phyloP scores from a whole-genome alignment of 1,140 invertebrate genomes.

The Triops cancriformis region DNA sequence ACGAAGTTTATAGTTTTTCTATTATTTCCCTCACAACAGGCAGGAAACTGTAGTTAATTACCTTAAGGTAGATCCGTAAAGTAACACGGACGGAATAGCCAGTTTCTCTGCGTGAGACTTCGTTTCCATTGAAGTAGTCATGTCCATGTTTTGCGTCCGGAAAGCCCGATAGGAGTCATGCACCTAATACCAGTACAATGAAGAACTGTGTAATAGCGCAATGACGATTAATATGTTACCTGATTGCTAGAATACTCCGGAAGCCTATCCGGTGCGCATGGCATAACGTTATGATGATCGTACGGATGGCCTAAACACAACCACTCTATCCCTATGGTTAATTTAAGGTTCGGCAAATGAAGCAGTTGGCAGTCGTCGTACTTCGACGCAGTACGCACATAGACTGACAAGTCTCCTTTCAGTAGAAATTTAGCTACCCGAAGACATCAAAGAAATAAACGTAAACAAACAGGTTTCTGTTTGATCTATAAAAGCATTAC shows the following conservation, averaged over 20 bases:
- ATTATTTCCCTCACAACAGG: neutral
- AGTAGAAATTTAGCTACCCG: slow-evolving; percentile 70
- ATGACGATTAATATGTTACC: slow-evolving; percentile 39
- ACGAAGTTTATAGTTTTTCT: neutral
- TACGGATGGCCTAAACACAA: slow-evolving; percentile 82
- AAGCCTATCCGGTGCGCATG: slow-evolving; percentile 91
- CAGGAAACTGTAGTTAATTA: neutral
- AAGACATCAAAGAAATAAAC: slow-evolving; percentile 31
- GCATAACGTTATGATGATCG: slow-evolving; percentile 92
- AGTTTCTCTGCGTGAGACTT: slow-evolving; percentile 44
- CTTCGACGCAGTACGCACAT: slow-evolving; percentile 91
- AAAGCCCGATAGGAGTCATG: slow-evolving; percentile 85
- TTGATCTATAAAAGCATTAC: slow-evolving; percentile 42
- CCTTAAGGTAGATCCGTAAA: slow-evolving; percentile 84
- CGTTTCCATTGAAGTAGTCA: slow-evolving; percentile 82
- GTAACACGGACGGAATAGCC: slow-evolving; percentile 57
- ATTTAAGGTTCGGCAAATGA: slow-evolving; percentile 78
- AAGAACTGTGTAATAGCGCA: neutral
- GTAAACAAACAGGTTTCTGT: neutral
- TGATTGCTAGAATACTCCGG: slow-evolving; percentile 96
- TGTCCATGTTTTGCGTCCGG: slow-evolving; percentile 83
- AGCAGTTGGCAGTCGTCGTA: slow-evolving; percentile 93
- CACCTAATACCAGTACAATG: slow-evolving; percentile 44
- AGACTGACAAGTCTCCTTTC: slow-evolving; percentile 76
- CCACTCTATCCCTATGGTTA: slow-evolving; percentile 83